Base-by-base conservation (phyloP, 2,888 invertebrate genomes). In the Campopleginae sp. region DNA sequence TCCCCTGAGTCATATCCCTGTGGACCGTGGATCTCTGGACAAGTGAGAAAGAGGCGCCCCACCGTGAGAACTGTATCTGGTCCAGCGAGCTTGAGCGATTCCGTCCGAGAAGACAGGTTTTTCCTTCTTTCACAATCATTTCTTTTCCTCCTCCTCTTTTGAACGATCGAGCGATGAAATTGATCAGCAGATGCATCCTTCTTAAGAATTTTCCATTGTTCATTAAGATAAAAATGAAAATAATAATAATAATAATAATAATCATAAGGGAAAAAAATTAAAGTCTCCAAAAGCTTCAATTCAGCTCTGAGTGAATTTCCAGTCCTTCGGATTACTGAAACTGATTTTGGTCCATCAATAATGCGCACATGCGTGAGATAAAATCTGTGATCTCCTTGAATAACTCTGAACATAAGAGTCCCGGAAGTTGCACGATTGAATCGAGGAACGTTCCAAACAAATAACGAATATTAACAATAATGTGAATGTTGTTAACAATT, bases 11-110 rank as follows among this genome's bases (percentile, higher is more conserved):
- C 54, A 74, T 46, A 80, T 63, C 70, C 82, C 48, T 23, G 63
- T 38, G 63, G 46, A 14, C 23, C 33, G 33, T 61, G 6, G 46
- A 77, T 65, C 74, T 80, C 33, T 63, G 63, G 65, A 61, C 66
- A 66, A 48, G 38, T 71, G 90, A 90, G 88, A 89, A 88, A 86
- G 87, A 87, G 88, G 88, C 89, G 90, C 87, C 87, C 85, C 86
- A 89, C 88, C 93, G 93, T 93, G 93, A 93, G 93, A 93, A 93
- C 88, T 48, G 83, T 46, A 80, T 85, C 88, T 89, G 91, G 91
- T 91, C 90, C 90, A 90, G 90, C 87, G 80, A 81, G 74, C 84
- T 76, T 70, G 80, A 54, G 87, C 82, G 82, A 80, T 79, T 71
- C 78, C 80, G 78, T 80, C 85, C 84, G 79, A 23, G 85, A 27